Base-by-base conservation (phyloP, 2,888 invertebrate species). In the Phrixothrix hirtus region DNA sequence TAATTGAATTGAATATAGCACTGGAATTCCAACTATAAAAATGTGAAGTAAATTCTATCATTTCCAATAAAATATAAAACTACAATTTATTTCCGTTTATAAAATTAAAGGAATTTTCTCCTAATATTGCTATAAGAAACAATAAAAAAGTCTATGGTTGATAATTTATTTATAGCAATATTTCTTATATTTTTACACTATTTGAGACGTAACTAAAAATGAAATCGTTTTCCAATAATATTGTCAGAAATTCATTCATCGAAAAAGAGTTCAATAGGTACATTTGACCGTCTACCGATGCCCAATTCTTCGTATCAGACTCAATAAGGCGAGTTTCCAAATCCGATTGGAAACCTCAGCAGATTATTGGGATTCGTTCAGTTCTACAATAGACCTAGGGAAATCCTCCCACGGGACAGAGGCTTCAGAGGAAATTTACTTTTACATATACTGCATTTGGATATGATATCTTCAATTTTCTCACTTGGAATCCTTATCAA, bases 331-430 rank as follows among this genome's bases (percentile, higher is more conserved):
- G 63, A 62, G 64, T 58, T 65, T 61, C 61, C 59, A 70, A 70
- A 69, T 69, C 68, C 67, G 66, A 69, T 71, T 68, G 69, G 66
- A 68, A 69, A 70, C 69, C 69, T 68, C 69, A 66, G 67, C 68
- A 68, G 70, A 71, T 71, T 71, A 71, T 68, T 67, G 66, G 68
- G 67, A 70, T 70, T 67, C 68, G 66, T 61, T 63, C 61, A 63
- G 61, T 53, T 51, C 52, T 57, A 60, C 60, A 61, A 60, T 63
- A 60, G 65, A 61, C 58, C 65, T 56, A 59, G 54, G 63, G 58
- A 67, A 68, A 69, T 68, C 65, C 64, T 58, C 60, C 66, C 67
- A 36, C 37, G 66, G 64, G 69, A 66, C 58, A 48, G 38, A 30
- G 42, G 58, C 62, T 51, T 56, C 45, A 44, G 52, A 52, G 45